Conservation (phyloP, 2,797 vertebrate species). For the Danio choprae region DNA sequence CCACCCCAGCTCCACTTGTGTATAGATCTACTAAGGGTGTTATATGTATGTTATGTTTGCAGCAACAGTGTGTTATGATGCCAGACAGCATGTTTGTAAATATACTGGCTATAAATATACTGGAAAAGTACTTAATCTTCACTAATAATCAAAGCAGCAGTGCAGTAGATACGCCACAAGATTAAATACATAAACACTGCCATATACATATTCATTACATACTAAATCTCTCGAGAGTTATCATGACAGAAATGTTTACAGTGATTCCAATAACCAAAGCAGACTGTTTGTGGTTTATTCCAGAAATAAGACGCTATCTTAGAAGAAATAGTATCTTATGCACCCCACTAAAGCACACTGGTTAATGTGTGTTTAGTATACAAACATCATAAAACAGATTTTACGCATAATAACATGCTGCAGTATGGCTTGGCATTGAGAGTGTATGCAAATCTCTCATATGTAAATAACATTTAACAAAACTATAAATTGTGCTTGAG, state of each 20-base stretch:
- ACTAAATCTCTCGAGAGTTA: too few relatives aligned
- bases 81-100: too few relatives aligned
- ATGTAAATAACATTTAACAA: slow-evolving; percentile 34
- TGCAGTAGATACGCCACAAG: too few relatives aligned
- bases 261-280: not conserved
- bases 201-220: too few relatives aligned
- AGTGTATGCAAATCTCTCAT: slow-evolving; percentile 21
- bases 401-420: slow-evolving; percentile 42
- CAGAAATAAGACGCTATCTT: slow-evolving; percentile 4
- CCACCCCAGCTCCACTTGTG: too few relatives aligned
- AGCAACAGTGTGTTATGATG: too few relatives aligned
- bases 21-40: too few relatives aligned
- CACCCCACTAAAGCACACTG: slow-evolving; percentile 29
- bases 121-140: too few relatives aligned
- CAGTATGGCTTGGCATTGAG: slow-evolving; percentile 32
- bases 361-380: slow-evolving; percentile 27
- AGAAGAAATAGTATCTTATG: not conserved
- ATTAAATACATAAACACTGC: too few relatives aligned
- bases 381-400: slow-evolving; percentile 44
- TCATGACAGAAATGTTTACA: not conserved
- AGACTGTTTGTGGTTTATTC: not conserved
- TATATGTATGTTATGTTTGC: too few relatives aligned
- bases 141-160: too few relatives aligned
- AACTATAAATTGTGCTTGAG: slow-evolving; percentile 26
- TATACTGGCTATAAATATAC: too few relatives aligned